Evolutionary conservation across 2,888 invertebrate species (phyloP).

Genomic region (Spodoptera littoralis): DNA sequence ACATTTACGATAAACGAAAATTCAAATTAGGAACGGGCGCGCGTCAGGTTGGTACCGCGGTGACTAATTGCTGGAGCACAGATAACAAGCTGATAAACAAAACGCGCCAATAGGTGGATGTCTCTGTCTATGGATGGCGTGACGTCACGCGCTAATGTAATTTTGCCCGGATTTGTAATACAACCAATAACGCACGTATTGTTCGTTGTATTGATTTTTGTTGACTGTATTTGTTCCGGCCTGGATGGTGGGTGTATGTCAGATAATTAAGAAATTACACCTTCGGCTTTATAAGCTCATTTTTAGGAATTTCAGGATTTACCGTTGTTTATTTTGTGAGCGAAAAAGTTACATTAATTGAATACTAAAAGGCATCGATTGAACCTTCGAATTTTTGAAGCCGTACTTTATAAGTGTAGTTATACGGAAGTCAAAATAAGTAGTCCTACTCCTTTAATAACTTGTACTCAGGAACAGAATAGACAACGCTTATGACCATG

Average conservation of each 20-base stretch:
- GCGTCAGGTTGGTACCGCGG: slow-evolving; percentile 68
- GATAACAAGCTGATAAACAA: slow-evolving; percentile 79
- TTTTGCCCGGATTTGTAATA: slow-evolving; percentile 68
- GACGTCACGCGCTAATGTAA: slow-evolving; percentile 69
- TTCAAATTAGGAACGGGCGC: slow-evolving; percentile 57
- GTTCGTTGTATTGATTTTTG: slow-evolving; percentile 56
- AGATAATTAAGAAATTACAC: background rate
- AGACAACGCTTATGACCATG: too few species aligned
- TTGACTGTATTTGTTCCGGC: slow-evolving; percentile 23
- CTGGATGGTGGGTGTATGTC: background rate
- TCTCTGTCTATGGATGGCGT: slow-evolving; percentile 36
- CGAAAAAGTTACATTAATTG: too few species aligned
- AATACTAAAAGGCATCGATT: too few species aligned
- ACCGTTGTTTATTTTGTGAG: too few species aligned
- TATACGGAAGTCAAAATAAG: too few species aligned
- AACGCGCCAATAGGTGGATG: slow-evolving; percentile 60
- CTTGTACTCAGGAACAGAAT: too few species aligned
- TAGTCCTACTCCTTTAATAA: too few species aligned
- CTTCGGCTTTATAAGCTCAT: too few species aligned
- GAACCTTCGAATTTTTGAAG: too few species aligned
- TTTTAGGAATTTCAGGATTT: too few species aligned
- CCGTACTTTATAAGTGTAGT: too few species aligned
- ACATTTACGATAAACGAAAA: slow-evolving; percentile 42
- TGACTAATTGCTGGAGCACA: slow-evolving; percentile 78
- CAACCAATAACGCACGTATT: slow-evolving; percentile 29